Evolutionary conservation across 2,888 invertebrate species (phyloP).

Genomic region (Embidobia sp.): DNA sequence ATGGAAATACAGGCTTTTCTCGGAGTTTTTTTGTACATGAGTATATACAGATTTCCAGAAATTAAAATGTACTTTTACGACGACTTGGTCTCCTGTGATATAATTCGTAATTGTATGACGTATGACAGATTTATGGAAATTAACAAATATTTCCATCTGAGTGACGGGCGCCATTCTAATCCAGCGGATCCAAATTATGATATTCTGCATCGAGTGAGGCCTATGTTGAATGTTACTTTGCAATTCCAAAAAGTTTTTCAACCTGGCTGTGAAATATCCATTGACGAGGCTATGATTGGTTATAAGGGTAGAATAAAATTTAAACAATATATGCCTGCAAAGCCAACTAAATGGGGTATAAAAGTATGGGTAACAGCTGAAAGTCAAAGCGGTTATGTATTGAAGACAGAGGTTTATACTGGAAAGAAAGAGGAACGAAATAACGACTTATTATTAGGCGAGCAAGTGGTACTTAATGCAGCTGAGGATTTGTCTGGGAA

Average conservation of each 20-base stretch:
- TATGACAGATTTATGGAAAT: slow-evolving; percentile 5
- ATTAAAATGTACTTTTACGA: slow-evolving; percentile 11
- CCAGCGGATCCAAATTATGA: background rate
- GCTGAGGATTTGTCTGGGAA: slow-evolving; percentile 19
- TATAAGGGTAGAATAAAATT: slow-evolving; percentile 34
- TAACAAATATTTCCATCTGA: slow-evolving; percentile 24
- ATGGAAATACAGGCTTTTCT: slow-evolving; percentile 11
- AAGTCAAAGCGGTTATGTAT: slow-evolving; percentile 19
- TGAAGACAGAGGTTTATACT: slow-evolving; percentile 25
- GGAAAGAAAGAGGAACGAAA: slow-evolving; percentile 29
- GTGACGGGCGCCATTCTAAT: background rate
- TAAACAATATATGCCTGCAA: slow-evolving; percentile 51
- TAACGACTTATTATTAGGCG: slow-evolving; percentile 21
- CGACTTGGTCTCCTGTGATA: slow-evolving; percentile 8
- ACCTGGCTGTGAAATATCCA: slow-evolving; percentile 9
- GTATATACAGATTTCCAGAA: slow-evolving; percentile 8
- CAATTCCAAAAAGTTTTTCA: slow-evolving; percentile 6
- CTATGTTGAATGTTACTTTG: slow-evolving; percentile 2
- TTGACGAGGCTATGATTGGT: slow-evolving; percentile 34
- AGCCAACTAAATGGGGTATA: slow-evolving; percentile 49
- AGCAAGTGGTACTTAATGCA: slow-evolving; percentile 37
- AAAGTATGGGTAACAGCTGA: slow-evolving; percentile 46
- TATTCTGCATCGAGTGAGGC: slow-evolving; percentile 8
- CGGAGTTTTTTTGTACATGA: slow-evolving; percentile 23
- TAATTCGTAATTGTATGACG: background rate